Evolutionary conservation across 2,797 vertebrate species (phyloP).

Genomic region (Rallus crepitans): DNA sequence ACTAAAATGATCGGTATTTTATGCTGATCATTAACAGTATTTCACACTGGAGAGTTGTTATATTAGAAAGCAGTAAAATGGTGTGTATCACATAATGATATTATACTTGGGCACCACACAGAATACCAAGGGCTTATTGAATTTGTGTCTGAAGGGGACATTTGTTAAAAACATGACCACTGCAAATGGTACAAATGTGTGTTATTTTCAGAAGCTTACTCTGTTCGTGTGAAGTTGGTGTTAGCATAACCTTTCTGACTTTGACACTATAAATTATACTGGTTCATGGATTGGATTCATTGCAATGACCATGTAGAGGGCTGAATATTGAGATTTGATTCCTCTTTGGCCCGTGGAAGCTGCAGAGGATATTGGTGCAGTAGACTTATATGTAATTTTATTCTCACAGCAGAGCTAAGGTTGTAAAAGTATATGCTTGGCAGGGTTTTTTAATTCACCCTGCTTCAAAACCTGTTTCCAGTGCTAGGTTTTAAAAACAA

Average conservation of each 20-base stretch:
- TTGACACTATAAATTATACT: background rate
- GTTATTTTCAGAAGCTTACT: slow-evolving; percentile 2
- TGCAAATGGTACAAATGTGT: background rate
- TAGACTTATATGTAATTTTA: background rate
- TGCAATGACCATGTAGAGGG: background rate
- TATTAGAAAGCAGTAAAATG: slow-evolving; percentile 55
- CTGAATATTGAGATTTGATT: background rate
- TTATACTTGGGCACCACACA: background rate
- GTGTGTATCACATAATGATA: slow-evolving; percentile 9
- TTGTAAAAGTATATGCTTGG: background rate
- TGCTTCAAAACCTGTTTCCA: background rate
- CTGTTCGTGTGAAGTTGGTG: background rate
- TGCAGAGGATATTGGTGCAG: background rate
- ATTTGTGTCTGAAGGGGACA: slow-evolving; percentile 21
- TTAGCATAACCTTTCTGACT: background rate
- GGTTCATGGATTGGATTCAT: background rate
- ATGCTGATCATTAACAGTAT: slow-evolving; percentile 36
- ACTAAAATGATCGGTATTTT: slow-evolving; percentile 50
- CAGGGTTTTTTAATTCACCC: background rate
- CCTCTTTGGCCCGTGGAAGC: background rate
- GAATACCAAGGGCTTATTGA: slow-evolving; percentile 34
- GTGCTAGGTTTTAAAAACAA: background rate
- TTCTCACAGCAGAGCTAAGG: background rate
- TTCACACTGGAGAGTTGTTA: slow-evolving; percentile 44
- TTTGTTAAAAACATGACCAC: background rate